phyloP scores from a whole-genome alignment of 2,888 invertebrate genomes.

The Ormyrus labotus region DNA sequence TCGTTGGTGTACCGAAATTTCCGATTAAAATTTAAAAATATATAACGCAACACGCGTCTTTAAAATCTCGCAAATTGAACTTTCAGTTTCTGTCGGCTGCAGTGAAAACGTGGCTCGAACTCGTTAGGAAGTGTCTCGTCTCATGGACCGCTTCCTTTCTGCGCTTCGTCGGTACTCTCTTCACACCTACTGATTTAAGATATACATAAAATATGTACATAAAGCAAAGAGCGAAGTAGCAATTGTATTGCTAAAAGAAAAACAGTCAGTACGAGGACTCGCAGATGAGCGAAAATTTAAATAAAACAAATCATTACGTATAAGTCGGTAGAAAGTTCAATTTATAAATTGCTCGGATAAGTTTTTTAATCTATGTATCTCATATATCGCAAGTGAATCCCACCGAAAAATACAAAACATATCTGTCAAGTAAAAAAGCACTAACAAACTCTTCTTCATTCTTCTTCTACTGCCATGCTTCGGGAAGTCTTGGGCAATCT shows the following conservation, averaged over 20 bases:
- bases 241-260: conserved; percentile 19
- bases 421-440: conserved; percentile 39
- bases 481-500: conserved; percentile 53
- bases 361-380: neutral
- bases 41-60: conserved; percentile 27
- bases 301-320: neutral
- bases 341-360: neutral
- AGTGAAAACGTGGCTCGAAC: conserved; percentile 67
- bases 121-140: conserved; percentile 66
- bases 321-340: conserved; percentile 12
- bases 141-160: conserved; percentile 68
- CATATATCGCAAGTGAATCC: conserved; percentile 29
- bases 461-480: conserved; percentile 58
- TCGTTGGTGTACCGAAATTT: conserved; percentile 16
- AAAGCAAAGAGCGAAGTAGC: conserved; percentile 8
- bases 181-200: conserved; percentile 49
- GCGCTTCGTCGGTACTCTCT: conserved; percentile 61
- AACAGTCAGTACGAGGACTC: conserved; percentile 26
- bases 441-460: conserved; percentile 52
- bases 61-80: conserved; percentile 60
- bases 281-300: conserved; percentile 10
- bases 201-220: conserved; percentile 27
- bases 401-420: conserved; percentile 19
- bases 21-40: conserved; percentile 26
- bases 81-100: conserved; percentile 70